phyloP scores from a whole-genome alignment of 2,888 invertebrate species.

The Drosophila emarginata region DNA sequence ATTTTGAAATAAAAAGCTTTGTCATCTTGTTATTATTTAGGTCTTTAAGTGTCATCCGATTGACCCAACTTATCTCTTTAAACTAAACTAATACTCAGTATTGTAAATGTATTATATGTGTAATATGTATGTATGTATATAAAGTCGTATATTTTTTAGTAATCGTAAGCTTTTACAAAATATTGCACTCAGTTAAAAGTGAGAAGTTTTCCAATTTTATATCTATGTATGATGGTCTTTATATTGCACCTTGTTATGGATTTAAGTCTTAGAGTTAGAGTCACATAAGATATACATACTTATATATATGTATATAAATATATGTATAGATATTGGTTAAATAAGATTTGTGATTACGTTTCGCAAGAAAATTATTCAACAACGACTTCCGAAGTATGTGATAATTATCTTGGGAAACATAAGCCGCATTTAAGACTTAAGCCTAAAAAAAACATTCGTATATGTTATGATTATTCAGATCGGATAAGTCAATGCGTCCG shows the following conservation, averaged over 20 bases:
- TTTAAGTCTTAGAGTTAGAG: conserved; percentile 46
- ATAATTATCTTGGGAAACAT: conserved; percentile 77
- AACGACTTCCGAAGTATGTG: background rate
- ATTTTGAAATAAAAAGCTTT: background rate
- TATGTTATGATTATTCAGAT: conserved; percentile 19
- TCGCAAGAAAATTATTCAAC: conserved; percentile 68
- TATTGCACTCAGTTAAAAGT: conserved; percentile 65
- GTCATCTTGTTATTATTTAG: conserved; percentile 8
- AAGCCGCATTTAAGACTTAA: conserved; percentile 50
- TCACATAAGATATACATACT: conserved; percentile 46
- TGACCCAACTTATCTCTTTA: background rate
- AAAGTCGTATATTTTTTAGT: conserved; percentile 50
- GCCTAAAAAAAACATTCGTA: background rate
- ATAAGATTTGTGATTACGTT: conserved; percentile 67
- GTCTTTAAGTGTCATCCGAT: background rate
- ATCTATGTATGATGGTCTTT: conserved; percentile 40
- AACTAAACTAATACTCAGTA: background rate
- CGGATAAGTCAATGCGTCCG: conserved; percentile 18
- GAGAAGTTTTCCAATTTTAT: conserved; percentile 15
- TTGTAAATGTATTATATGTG: background rate
- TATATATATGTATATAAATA: too few relatives aligned
- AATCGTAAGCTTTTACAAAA: conserved; percentile 47
- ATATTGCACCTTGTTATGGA: conserved; percentile 61
- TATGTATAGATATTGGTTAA: conserved; percentile 2
- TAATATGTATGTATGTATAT: conserved; percentile 17